Evolutionary conservation across 2,797 vertebrate genomes (phyloP), one percentile per base, ranked within the genome.

Genomic region (Chiroxiphia lanceolata): DNA sequence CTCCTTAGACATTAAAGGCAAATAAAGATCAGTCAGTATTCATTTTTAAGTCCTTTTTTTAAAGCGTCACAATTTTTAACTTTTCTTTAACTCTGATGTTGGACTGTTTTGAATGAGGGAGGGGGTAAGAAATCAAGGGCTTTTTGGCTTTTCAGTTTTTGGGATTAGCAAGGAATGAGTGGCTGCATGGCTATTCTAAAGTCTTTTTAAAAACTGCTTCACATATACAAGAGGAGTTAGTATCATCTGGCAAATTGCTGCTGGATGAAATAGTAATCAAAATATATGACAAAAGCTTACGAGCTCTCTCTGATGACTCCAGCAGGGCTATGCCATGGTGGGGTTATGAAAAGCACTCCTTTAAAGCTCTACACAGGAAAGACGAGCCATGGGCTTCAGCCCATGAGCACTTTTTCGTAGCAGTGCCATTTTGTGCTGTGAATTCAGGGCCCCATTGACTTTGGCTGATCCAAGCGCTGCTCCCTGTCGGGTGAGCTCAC

Each of bases 381-480:
- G n/a, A 64, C 4, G 38, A 89, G 67, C 65, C 15, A 8, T 59
- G 82, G 61, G 13, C 48, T 50, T 67, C 2, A 14, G 61, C 47
- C 77, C 76, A 10, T 4, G 5, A 51, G 36, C 29, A 3, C 59
- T 45, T 23, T 26, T 31, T 68, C 48, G 31, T 38, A 47, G 36
- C 47, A 56, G 82, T 4, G 42, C 60, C 6, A 16, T 45, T 57
- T 67, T 40, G 75, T 44, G 33, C 50, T 23, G 67, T 8, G 71
- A 72, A 79, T 74, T 67, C 34, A 69, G 53, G 63, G 70, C 67
- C 90, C 36, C 2, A 2, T 19, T 64, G 89, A 5, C 88, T 64
- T 69, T 5, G 15, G 53, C 97, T 98, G 98, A 97, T 98, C 97
- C 83, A 94, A 97, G 95, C 95, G 3, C n/a, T 19, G 42, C 78